These are phyloP conservation scores for Mormyrus hasselquistii DNA, from an alignment of 2,797 vertebrate species.

Conservation along the genomic window DNA sequence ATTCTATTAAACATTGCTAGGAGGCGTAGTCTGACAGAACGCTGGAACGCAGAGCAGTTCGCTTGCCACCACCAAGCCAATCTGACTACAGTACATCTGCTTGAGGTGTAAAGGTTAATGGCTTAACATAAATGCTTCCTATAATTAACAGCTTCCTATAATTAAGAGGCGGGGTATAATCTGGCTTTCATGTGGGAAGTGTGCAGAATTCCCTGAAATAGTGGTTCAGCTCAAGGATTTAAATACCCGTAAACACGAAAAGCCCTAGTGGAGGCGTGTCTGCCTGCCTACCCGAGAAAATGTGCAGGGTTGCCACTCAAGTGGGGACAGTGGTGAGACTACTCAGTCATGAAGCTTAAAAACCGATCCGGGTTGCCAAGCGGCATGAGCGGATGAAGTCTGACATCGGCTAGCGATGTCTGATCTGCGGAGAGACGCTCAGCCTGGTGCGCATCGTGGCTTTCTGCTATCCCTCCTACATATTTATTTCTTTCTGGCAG, in stretches of 20 bases:
- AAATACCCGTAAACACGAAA: background rate
- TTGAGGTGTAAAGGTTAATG: conserved; percentile 13
- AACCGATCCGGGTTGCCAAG: background rate
- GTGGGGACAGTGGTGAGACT: background rate
- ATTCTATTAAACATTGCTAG: background rate
- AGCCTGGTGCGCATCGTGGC: background rate
- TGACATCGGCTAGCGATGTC: background rate
- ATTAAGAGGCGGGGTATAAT: conserved; percentile 5
- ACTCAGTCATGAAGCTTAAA: background rate
- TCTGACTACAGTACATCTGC: background rate
- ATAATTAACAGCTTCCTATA: conserved; percentile 12
- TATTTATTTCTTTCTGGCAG: background rate
- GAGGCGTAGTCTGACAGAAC: background rate
- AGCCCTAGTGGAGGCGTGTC: background rate
- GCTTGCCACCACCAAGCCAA: background rate
- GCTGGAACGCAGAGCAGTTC: background rate
- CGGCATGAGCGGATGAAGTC: background rate
- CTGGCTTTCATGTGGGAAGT: background rate
- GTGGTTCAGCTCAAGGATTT: background rate
- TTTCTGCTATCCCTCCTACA: background rate
- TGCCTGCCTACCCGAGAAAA: background rate
- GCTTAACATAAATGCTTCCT: background rate
- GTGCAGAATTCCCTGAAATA: background rate
- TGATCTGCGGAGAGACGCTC: background rate
- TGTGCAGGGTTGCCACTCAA: background rate